Evolutionary conservation across 2,113 vertebrate genomes (phyloP).

Genomic region (Erythrocercus mccallii): DNA sequence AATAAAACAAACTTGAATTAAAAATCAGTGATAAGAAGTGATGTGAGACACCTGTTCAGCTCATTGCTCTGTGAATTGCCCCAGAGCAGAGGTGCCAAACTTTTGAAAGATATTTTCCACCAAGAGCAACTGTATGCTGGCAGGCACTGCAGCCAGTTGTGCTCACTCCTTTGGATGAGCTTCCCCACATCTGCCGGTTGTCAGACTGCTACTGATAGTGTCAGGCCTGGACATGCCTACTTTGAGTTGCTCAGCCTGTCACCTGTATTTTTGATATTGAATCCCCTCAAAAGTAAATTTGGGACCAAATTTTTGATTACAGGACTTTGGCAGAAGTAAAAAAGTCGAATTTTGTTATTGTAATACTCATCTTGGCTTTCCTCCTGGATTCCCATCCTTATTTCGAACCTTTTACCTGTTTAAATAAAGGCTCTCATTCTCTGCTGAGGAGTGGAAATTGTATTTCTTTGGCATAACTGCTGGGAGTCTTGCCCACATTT

Average conservation of each 20-base stretch:
- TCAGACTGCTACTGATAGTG: background rate
- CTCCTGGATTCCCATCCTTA: background rate
- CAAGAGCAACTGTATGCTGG: conserved; percentile 5
- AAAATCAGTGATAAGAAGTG: background rate
- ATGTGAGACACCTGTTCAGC: background rate
- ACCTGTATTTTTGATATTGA: background rate
- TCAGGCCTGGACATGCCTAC: background rate
- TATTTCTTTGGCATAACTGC: background rate
- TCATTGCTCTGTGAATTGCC: background rate
- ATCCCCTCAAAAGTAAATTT: background rate
- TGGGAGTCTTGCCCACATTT: background rate
- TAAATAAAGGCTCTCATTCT: background rate
- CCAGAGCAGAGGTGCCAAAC: background rate
- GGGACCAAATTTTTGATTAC: background rate
- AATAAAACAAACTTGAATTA: background rate
- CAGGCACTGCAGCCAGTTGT: background rate
- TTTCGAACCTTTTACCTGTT: background rate
- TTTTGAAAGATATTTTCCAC: background rate
- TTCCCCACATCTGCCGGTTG: background rate
- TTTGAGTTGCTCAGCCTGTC: background rate
- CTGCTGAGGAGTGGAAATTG: background rate
- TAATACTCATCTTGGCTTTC: background rate
- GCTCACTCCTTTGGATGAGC: background rate
- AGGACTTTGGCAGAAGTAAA: background rate
- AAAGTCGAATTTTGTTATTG: background rate